Base-by-base conservation (phyloP, 2,113 vertebrate species). In the Noctilio leporinus region DNA sequence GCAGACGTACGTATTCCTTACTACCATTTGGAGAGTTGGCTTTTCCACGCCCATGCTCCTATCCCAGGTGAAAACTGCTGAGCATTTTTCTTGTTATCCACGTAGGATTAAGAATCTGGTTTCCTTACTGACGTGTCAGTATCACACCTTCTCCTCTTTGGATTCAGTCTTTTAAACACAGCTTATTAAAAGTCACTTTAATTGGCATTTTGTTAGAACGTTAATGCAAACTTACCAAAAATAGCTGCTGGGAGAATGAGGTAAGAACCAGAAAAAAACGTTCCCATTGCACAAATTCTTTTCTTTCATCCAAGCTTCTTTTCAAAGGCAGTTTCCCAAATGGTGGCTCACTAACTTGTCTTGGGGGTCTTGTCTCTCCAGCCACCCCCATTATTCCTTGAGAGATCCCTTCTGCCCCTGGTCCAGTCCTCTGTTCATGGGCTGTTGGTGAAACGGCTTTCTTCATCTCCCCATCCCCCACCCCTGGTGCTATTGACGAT, bases 121-220 rank as follows among this genome's bases (percentile, higher is more conserved):
- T 40, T 55, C 86, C 33, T 40, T 38, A 17, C 33, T 22, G 73
- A 89, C 0, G 4, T 28, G n/a, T 55, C 7, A 47, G 45, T 51
- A 78, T 49, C 89, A 51, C 49, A 87, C 55, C 5, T 47, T 77
- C 93, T 88, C 43, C 62, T 94, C 53, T 73, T 92, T 81, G 53
- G 76, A 94, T 81, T 35, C 3, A 6, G 65, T 90, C 77, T 92
- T 95, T 95, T 94, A 95, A 97, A 94, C 76, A 78, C 65, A 70
- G 55, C 53, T 49, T 81, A 88, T 85, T 90, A 93, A 93, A 96
- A 96, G 85, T 92, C 47, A 81, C 53, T 94, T 96, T 94, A 95
- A 96, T 96, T 97, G 96, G 77, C 96, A 64, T 96, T 96, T 93
- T 88, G 81, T 93, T 95, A 88, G 94, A 95, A 96, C 90, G 91